A percentile compares a stretch with the other conserved stretches of the same genome.
Conservation (phyloP, 2,888 invertebrate species). For the Leptinotarsa rubiginosa region DNA sequence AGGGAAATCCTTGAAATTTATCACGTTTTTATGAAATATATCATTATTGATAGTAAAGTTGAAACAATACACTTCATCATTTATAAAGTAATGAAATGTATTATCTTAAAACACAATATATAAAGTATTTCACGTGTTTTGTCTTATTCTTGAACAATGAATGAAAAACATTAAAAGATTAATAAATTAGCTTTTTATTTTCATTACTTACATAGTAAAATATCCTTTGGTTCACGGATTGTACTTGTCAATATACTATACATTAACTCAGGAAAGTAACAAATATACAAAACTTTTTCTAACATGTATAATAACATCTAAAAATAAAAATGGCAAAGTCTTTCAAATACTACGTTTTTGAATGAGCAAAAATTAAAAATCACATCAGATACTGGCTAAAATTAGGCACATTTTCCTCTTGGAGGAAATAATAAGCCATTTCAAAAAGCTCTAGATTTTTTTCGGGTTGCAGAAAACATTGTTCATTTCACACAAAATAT, state of each 20-base stretch:
- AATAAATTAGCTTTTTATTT: conserved; percentile 45
- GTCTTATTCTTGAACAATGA: neutral
- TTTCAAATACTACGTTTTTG: neutral
- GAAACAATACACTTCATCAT: neutral
- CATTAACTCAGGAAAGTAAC: conserved; percentile 2
- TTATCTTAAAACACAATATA: too few relatives aligned
- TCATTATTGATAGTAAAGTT: neutral
- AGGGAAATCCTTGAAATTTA: too few relatives aligned
- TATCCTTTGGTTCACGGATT: conserved; percentile 24
- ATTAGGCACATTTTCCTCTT: neutral
- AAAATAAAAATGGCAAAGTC: conserved; percentile 20
- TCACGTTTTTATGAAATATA: neutral
- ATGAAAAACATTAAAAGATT: conserved; percentile 14
- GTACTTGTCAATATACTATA: conserved; percentile 23
- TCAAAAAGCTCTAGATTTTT: neutral
- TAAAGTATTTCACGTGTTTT: too few relatives aligned
- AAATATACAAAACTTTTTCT: conserved; percentile 12
- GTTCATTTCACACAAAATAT: too few relatives aligned
- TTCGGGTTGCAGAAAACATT: neutral
- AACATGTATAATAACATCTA: conserved; percentile 21
- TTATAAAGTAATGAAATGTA: too few relatives aligned
- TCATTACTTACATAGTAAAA: conserved; percentile 26
- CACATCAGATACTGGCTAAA: conserved; percentile 8
- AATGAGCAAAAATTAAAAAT: conserved; percentile 13
- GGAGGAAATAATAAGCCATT: conserved; percentile 3